phyloP scores from a whole-genome alignment of 2,113 vertebrate species.

The Thomomys bottae region DNA sequence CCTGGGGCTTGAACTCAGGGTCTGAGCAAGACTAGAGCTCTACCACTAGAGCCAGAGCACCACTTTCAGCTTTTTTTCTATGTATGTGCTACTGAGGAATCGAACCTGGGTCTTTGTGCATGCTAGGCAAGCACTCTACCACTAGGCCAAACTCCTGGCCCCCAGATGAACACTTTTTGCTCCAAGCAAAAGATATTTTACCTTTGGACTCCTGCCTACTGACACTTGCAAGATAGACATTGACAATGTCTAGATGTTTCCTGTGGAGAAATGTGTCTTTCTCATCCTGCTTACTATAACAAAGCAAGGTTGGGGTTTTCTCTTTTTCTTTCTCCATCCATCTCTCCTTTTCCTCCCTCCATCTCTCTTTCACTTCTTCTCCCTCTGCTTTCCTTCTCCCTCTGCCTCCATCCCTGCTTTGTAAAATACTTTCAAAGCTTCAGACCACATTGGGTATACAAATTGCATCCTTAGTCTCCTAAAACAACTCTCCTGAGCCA shows the following conservation, averaged over 20 bases:
- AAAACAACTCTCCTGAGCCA: not conserved
- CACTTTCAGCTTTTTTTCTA: too few species aligned
- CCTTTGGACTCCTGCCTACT: not conserved
- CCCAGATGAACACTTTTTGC: not conserved
- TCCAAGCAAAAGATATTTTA: not conserved
- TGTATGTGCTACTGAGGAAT: too few species aligned
- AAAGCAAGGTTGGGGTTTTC: not conserved
- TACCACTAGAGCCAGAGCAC: too few species aligned
- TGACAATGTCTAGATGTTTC: not conserved
- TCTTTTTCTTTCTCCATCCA: not conserved
- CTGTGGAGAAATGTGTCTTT: not conserved
- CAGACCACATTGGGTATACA: not conserved
- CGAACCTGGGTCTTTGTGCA: too few species aligned
- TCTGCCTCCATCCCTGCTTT: not conserved
- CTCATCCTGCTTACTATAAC: not conserved
- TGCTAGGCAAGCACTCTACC: too few species aligned
- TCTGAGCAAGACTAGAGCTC: too few species aligned
- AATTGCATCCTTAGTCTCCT: not conserved
- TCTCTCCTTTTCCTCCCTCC: not conserved
- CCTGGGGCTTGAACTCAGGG: too few species aligned
- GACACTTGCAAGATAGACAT: not conserved
- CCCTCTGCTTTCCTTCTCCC: not conserved
- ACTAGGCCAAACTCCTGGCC: too few species aligned
- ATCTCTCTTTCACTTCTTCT: not conserved
- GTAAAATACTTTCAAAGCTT: slow-evolving; percentile 8